A percentile compares a stretch with the other conserved stretches of the same genome.
Conservation (phyloP, 2,113 vertebrate species). For the Bettongia penicillata region DNA sequence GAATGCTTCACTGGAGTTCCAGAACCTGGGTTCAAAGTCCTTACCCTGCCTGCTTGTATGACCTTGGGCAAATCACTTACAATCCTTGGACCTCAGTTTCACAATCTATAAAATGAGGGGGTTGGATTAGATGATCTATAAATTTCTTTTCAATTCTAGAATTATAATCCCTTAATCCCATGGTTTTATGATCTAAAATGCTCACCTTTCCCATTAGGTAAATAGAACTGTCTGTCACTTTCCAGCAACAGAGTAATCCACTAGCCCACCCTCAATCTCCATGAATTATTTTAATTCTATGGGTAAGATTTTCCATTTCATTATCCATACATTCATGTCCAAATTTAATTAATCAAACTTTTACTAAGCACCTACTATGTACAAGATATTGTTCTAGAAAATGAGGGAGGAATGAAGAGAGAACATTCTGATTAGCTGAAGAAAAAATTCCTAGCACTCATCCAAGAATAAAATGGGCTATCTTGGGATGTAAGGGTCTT, state of each 20-base stretch:
- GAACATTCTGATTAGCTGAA: background rate
- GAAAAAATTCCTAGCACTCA: background rate
- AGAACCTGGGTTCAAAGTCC: background rate
- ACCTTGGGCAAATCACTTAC: background rate
- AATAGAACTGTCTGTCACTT: background rate
- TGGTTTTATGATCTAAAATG: background rate
- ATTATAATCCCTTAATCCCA: background rate
- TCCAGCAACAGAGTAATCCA: background rate
- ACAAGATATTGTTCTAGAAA: background rate
- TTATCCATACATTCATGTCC: background rate
- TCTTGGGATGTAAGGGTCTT: background rate
- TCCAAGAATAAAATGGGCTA: background rate
- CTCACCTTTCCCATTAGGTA: background rate
- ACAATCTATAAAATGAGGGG: background rate
- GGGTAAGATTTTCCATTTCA: background rate
- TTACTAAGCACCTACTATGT: background rate
- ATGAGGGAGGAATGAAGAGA: background rate
- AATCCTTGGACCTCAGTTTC: background rate
- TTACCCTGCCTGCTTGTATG: background rate
- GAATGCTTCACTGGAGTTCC: background rate
- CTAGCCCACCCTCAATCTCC: background rate
- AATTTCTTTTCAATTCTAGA: background rate
- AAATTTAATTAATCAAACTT: background rate
- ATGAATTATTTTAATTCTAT: background rate
- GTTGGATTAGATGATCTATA: background rate